Base-by-base conservation (phyloP, 2,888 invertebrate genomes). In the Chaetoderma sp. region DNA sequence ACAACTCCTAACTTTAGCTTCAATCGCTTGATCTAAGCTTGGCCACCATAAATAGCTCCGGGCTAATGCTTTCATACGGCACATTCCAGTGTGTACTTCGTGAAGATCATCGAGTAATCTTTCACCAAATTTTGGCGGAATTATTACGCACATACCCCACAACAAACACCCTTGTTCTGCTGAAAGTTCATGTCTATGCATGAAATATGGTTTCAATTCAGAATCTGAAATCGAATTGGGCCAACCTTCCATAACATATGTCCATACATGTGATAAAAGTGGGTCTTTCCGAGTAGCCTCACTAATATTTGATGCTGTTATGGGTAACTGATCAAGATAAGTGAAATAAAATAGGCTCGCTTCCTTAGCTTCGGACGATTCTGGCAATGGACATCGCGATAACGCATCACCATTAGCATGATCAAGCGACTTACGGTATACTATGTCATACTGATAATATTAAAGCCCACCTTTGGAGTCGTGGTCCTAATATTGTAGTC, bases 21-120 rank as follows among this genome's bases (percentile, higher is more conserved):
- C 73, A 6, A 74, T 52, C 18, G 72, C 71, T 18, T 16, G n/a
- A 33, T 74, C 75, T 18, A 75, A 47, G 1, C 61, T 49, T n/a
- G 59, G 59, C 59, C 45, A n/a, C n/a, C n/a, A n/a, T n/a, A n/a
- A n/a, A n/a, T n/a, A n/a, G n/a, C n/a, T n/a, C n/a, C 27, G 1
- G 94, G 65, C 90, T 90, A 2, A 93, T 88, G 73, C 92, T 91
- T 0, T 92, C 92, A 76, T 91, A 91, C 71, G 92, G 92, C 25
- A 6, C 5, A 50, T 25, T 4, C 50, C 50, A 13, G 28, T 5
- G 23, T 50, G 60, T 3, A 49, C 50, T n/a, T 63, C 52, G 68
- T 80, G 80, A 1, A 83, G 60, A 52, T 71, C 68, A 10, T 65
- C 57, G 13, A 81, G 61, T 0, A 79, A 67, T 10, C 59, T 36